These are phyloP conservation scores for Zaprionus inermis DNA, from an alignment of 1,140 invertebrate genomes.

Conservation along the genomic window DNA sequence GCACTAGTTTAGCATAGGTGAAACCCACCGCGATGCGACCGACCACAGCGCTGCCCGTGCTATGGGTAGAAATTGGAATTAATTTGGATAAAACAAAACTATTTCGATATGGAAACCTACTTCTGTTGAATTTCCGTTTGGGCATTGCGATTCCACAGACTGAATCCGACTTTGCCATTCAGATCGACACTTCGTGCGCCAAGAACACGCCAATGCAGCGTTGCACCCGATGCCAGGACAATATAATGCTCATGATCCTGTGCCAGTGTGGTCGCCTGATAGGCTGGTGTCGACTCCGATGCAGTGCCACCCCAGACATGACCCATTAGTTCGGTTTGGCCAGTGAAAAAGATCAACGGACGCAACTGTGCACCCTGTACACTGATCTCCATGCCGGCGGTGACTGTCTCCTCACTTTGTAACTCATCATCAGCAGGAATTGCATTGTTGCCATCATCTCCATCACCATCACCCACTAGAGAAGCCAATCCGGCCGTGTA, in stretches of 20 bases:
- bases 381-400: constrained; percentile 93
- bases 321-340: constrained; percentile 94
- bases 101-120: constrained; percentile 83
- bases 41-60: constrained; percentile 89
- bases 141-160: constrained; percentile 94
- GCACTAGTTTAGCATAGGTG: constrained; percentile 88
- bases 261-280: constrained; percentile 90
- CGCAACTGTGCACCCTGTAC: constrained; percentile 91
- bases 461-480: constrained; percentile 87
- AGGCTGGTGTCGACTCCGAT: constrained; percentile 92
- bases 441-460: constrained; percentile 79
- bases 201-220: constrained; percentile 88
- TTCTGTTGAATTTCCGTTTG: constrained; percentile 91
- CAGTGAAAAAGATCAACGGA: constrained; percentile 93
- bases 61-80: constrained; percentile 81
- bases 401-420: constrained; percentile 86
- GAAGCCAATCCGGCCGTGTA: constrained; percentile 91
- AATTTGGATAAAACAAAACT: accelerated
- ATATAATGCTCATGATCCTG: constrained; percentile 90
- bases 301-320: constrained; percentile 94
- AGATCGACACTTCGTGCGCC: constrained; percentile 93
- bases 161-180: constrained; percentile 92
- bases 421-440: constrained; percentile 86
- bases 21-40: constrained; percentile 89
- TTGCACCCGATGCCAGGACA: constrained; percentile 90